Evolutionary conservation across 2,888 invertebrate species (phyloP).

Genomic region (Pelosia muscerda): DNA sequence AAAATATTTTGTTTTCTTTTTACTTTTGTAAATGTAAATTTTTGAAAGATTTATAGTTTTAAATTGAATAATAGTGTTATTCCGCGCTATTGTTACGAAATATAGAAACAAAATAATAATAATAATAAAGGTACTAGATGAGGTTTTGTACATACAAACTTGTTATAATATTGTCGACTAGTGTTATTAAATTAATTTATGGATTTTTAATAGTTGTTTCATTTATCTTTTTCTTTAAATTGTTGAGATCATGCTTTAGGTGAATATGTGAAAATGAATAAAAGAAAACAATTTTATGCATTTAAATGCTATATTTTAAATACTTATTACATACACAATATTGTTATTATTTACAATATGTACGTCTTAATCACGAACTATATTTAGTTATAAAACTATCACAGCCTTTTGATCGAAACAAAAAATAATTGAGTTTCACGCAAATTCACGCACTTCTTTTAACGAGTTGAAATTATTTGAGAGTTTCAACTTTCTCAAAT

Average conservation of each 20-base stretch:
- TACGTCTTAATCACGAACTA: constrained; percentile 9
- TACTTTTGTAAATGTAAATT: neutral
- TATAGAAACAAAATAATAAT: constrained; percentile 52
- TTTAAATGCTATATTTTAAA: neutral
- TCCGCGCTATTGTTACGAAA: constrained; percentile 34
- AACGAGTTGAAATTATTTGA: constrained; percentile 8
- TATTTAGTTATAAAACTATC: constrained; percentile 34
- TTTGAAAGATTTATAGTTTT: neutral
- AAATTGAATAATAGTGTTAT: constrained; percentile 13
- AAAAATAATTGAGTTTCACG: constrained; percentile 27
- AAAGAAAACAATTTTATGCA: neutral
- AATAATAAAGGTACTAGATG: constrained; percentile 57
- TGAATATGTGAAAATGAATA: neutral
- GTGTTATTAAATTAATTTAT: constrained; percentile 86
- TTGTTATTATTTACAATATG: neutral
- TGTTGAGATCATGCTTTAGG: neutral
- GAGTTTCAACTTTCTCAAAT: neutral
- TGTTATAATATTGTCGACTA: constrained; percentile 84
- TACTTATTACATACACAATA: neutral
- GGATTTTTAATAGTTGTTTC: constrained; percentile 72
- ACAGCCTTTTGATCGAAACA: constrained; percentile 41
- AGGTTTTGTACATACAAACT: constrained; percentile 83
- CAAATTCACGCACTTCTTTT: neutral
- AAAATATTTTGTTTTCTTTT: neutral
- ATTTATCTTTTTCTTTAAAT: constrained; percentile 35